phyloP scores from a whole-genome alignment of 2,888 invertebrate species.

The Polydrusus cervinus region DNA sequence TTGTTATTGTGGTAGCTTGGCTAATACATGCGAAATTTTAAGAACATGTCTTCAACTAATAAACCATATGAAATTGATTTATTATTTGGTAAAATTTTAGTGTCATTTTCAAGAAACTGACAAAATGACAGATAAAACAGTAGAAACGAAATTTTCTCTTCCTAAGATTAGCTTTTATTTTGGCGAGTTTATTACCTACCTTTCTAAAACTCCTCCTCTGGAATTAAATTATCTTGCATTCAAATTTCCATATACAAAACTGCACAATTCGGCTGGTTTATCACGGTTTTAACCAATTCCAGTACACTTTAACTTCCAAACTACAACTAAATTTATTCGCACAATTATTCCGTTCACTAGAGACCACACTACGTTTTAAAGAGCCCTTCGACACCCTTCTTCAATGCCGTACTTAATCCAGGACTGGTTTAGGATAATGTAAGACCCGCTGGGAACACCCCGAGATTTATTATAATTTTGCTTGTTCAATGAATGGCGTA shows the following conservation, averaged over 20 bases:
- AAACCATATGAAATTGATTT: too few relatives aligned
- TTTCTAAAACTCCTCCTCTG: not conserved
- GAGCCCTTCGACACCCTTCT: constrained; percentile 28
- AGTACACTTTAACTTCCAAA: constrained; percentile 23
- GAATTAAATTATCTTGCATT: not conserved
- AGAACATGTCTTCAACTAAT: too few relatives aligned
- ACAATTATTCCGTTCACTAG: constrained; percentile 14
- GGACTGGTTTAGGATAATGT: constrained; percentile 31
- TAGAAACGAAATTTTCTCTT: too few relatives aligned
- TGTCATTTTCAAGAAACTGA: too few relatives aligned
- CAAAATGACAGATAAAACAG: too few relatives aligned
- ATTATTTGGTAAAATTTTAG: too few relatives aligned
- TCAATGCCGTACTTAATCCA: constrained; percentile 4
- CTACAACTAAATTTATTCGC: constrained; percentile 25
- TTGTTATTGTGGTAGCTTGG: too few relatives aligned
- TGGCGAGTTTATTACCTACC: not conserved
- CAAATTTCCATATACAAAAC: not conserved
- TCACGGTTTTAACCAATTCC: not conserved
- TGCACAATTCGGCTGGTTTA: not conserved
- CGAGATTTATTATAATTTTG: constrained; percentile 25
- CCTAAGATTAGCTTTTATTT: too few relatives aligned
- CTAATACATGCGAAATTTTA: too few relatives aligned
- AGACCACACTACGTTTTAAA: constrained; percentile 24
- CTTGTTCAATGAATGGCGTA: constrained; percentile 17
- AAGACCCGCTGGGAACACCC: constrained; percentile 1